Percentiles rank a stretch among this genome's conserved stretches.
phyloP scores from a whole-genome alignment of 2,888 invertebrate species.

The Latrodectus hesperus region DNA sequence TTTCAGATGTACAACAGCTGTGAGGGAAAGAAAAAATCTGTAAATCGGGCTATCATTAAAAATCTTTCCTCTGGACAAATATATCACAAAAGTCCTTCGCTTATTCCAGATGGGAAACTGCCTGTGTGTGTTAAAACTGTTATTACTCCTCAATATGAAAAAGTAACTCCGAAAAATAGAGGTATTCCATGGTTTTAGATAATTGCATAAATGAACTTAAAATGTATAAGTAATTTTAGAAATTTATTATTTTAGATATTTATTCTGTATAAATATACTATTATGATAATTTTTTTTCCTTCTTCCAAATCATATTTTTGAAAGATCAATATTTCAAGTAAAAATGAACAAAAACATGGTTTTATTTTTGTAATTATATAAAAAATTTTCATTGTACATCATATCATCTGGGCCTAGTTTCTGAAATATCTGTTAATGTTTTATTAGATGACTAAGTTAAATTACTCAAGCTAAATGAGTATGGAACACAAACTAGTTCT shows the following conservation, averaged over 20 bases:
- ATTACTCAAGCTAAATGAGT: no score
- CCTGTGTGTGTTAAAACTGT: slow-evolving; percentile 56
- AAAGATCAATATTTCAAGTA: no score
- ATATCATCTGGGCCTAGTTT: no score
- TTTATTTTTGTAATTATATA: no score
- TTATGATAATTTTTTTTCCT: no score
- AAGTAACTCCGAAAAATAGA: slow-evolving; percentile 4
- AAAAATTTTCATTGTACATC: no score
- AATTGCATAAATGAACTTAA: neutral
- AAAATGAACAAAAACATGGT: no score
- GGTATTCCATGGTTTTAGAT: neutral
- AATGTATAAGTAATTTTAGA: neutral
- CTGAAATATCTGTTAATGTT: no score
- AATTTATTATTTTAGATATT: neutral
- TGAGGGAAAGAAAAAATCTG: slow-evolving; percentile 53
- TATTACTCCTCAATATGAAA: slow-evolving; percentile 35
- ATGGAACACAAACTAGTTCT: no score
- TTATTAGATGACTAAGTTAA: no score
- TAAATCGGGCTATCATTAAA: slow-evolving; percentile 43
- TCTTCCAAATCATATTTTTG: no score
- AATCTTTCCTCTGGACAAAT: slow-evolving; percentile 52
- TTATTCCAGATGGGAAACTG: slow-evolving; percentile 40
- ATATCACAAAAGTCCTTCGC: slow-evolving; percentile 52
- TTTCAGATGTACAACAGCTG: slow-evolving; percentile 59
- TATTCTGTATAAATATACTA: neutral